phyloP scores from a whole-genome alignment of 2,888 invertebrate species.

The Archips crataeganus region DNA sequence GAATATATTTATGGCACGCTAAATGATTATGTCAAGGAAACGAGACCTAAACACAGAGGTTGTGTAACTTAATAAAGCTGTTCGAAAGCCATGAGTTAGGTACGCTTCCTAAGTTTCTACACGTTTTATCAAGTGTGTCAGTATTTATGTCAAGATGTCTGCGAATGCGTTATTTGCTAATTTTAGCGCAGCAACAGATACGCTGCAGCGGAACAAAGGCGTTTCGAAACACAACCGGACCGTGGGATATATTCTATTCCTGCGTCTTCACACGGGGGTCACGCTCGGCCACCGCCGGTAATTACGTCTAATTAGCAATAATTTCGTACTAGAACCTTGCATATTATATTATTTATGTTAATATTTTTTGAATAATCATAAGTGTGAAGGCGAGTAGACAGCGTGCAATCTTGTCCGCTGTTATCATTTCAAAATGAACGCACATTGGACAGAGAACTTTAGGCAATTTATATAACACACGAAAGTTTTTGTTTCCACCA shows the following conservation, averaged over 20 bases:
- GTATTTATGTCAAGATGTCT: constrained; percentile 19
- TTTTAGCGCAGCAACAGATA: background rate
- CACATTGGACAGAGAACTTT: constrained; percentile 7
- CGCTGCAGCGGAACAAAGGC: constrained; percentile 34
- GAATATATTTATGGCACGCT: constrained; percentile 22
- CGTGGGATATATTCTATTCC: constrained; percentile 38
- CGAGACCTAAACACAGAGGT: constrained; percentile 3
- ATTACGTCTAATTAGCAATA: constrained; percentile 44
- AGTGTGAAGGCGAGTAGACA: constrained; percentile 19
- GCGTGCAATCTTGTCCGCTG: background rate
- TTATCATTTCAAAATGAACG: background rate
- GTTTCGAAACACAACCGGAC: constrained; percentile 42
- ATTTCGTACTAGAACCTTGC: constrained; percentile 42
- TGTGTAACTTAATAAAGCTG: background rate
- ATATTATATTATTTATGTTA: constrained; percentile 38
- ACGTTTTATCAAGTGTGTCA: background rate
- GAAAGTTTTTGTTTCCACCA: constrained; percentile 10
- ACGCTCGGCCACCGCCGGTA: constrained; percentile 45
- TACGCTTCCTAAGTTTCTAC: background rate
- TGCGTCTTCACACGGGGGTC: constrained; percentile 43
- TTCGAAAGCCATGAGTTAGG: background rate
- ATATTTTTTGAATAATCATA: constrained; percentile 25
- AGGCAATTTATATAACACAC: constrained; percentile 5
- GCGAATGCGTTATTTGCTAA: constrained; percentile 7
- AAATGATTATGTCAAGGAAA: constrained; percentile 36